These are phyloP conservation scores for Entomyzon cyanotis DNA, from an alignment of 2,113 vertebrate genomes.

Conservation along the genomic window DNA sequence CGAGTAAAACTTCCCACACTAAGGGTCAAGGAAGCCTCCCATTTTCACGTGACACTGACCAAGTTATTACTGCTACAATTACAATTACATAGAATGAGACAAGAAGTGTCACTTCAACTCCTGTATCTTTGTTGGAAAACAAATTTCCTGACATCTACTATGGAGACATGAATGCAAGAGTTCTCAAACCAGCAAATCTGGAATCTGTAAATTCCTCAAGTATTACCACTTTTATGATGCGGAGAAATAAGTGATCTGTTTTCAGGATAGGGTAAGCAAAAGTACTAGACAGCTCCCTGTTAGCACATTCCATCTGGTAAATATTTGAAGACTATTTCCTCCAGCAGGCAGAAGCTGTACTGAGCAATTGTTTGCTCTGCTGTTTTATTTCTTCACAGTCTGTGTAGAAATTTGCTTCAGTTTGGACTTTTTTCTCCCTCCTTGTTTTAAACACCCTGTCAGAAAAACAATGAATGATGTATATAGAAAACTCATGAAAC, in stretches of 20 bases:
- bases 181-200: neutral
- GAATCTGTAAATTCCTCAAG: neutral
- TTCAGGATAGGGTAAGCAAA: neutral
- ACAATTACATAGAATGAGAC: neutral
- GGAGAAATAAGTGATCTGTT: neutral
- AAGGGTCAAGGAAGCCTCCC: neutral
- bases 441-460: neutral
- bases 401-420: neutral
- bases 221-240: neutral
- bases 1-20: neutral
- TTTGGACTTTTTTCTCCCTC: fast-evolving
- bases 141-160: neutral
- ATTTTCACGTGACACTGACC: neutral
- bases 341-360: neutral
- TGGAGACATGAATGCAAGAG: neutral
- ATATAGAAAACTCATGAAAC: neutral
- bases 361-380: neutral
- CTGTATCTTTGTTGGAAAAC: neutral
- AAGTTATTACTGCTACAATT: neutral
- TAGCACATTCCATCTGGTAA: neutral
- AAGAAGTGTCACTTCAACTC: neutral
- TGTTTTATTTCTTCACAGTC: neutral
- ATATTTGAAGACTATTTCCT: neutral
- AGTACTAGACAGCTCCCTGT: neutral
- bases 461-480: neutral